Evolutionary conservation across 2,113 vertebrate genomes (phyloP), one percentile per base, ranked within the genome.

Genomic region (Tenebrosternarchus preto): DNA sequence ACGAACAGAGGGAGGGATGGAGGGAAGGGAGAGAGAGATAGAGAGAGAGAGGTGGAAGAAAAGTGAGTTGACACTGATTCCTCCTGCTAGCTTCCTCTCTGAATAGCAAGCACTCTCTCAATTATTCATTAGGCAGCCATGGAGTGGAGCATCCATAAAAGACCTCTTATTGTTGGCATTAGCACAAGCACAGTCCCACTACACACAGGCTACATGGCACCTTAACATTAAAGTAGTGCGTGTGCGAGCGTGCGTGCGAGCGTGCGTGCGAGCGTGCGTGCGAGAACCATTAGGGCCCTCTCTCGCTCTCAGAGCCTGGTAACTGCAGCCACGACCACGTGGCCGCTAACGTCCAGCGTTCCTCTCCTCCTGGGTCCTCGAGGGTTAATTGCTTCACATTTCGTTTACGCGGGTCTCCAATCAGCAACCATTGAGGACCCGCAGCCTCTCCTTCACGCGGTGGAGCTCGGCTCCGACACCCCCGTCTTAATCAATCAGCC

Each of bases 71-170:
- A 83, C 82, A 82, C 82, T 76, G 74, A 80, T 77, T 79, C 80
- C 70, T 9, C 82, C 67, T 43, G 66, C 73, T 71, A 79, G 76
- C 69, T 82, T 31, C 39, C 77, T 79, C 79, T 76, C 82, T 83
- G 84, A 84, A 87, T 86, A 86, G 80, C 82, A 84, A 86, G 84
- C 75, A 81, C 79, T 60, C 80, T 71, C 75, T 87, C 82, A 85
- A 87, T 87, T 83, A 87, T 87, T 87, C 84, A 87, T 86, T 71
- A 84, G 78, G 77, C 82, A 84, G 86, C 72, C 73, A 75, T 74
- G 60, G 31, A 82, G 77, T 56, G 15, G 59, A 74, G 61, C 73
- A 63, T 73, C 82, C 81, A 76, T 87, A 85, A 85, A 82, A 73
- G 76, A 72, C 31, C 61, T 57, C 72, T 84, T 84, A 86, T 83